These are phyloP conservation scores for Mystacornis crossleyi DNA, from an alignment of 2,113 vertebrate species.

Conservation along the genomic window DNA sequence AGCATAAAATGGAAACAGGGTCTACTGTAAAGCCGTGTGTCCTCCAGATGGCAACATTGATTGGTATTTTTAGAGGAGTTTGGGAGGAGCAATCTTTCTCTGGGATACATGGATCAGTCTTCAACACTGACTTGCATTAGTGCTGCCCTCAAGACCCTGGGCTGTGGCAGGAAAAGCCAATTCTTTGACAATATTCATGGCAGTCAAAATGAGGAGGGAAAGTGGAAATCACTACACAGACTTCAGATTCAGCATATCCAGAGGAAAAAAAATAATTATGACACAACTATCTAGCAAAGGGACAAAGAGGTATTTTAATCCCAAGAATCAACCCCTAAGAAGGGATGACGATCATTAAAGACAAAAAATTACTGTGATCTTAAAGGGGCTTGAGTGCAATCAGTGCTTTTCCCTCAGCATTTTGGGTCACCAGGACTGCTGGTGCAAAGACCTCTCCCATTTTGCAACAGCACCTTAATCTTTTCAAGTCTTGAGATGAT, in stretches of 20 bases:
- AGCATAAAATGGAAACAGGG: slow-evolving; percentile 48
- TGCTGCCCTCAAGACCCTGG: not conserved
- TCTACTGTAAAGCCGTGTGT: slow-evolving; percentile 57
- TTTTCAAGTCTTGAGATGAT: not conserved
- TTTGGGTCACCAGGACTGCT: not conserved
- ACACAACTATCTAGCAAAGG: not conserved
- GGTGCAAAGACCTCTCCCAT: not conserved
- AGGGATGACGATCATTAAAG: not conserved
- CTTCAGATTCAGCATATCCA: not conserved
- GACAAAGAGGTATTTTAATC: not conserved
- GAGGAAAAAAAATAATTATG: not conserved
- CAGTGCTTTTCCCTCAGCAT: not conserved
- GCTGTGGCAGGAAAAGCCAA: not conserved
- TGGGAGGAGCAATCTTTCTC: not conserved
- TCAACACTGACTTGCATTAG: not conserved
- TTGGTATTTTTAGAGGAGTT: slow-evolving; percentile 52
- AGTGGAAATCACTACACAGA: not conserved
- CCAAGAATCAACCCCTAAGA: not conserved
- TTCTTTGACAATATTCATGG: not conserved
- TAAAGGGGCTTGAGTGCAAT: not conserved
- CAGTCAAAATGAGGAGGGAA: not conserved
- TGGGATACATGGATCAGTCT: not conserved
- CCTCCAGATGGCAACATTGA: slow-evolving; percentile 73
- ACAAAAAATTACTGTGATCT: not conserved
- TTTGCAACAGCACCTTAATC: not conserved